A percentile compares a stretch with the other conserved stretches of the same genome.
Evolutionary conservation across 2,888 invertebrate species (phyloP).

Genomic region (Oligia latruncula): DNA sequence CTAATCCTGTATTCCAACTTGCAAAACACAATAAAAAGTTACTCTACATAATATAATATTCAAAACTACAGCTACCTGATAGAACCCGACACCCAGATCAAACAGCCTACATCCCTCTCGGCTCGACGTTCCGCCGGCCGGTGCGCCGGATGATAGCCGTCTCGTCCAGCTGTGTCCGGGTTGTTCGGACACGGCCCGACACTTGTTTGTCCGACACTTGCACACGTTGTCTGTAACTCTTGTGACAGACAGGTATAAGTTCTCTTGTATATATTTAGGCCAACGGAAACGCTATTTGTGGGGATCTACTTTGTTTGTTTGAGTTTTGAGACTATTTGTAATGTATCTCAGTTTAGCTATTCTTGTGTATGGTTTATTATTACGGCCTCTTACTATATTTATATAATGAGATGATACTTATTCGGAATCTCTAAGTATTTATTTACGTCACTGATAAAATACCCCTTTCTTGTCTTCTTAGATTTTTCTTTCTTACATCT

Average conservation of each 20-base stretch:
- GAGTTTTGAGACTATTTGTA: conserved; percentile 14
- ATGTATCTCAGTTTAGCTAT: neutral
- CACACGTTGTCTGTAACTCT: conserved; percentile 32
- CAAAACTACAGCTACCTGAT: conserved; percentile 10
- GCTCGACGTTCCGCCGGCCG: neutral
- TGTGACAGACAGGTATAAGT: conserved; percentile 39
- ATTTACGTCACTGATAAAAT: neutral
- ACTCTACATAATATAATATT: neutral
- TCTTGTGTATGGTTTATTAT: neutral
- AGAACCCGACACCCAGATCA: conserved; percentile 19
- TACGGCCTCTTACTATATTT: neutral
- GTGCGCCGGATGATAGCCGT: conserved; percentile 30
- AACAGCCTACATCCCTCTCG: neutral
- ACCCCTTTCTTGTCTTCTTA: neutral
- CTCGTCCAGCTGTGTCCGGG: conserved; percentile 30
- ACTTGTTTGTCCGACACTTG: conserved; percentile 37
- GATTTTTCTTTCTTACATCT: no score
- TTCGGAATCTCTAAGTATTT: neutral
- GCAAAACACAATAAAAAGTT: neutral
- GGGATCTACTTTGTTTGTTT: conserved; percentile 16
- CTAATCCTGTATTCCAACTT: neutral
- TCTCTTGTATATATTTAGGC: conserved; percentile 33
- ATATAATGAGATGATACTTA: neutral
- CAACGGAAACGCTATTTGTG: conserved; percentile 34
- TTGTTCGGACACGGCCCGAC: conserved; percentile 21